Conservation (phyloP, 2,113 vertebrate genomes). For the Paedocypris sp. region DNA sequence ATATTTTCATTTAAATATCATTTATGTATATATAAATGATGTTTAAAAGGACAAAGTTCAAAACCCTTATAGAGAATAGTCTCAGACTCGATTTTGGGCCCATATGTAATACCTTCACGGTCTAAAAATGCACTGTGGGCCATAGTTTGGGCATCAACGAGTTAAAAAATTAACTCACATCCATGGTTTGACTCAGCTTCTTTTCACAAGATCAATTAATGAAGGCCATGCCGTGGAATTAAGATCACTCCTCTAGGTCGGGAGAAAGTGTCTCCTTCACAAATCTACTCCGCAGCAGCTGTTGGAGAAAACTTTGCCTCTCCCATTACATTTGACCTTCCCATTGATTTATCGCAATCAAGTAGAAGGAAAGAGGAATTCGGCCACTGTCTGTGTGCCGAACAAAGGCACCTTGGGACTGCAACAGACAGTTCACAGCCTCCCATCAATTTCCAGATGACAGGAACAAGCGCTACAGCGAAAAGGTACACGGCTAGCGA, state of each 20-base stretch:
- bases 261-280: constrained; percentile 8
- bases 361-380: constrained; percentile 55
- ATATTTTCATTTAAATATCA: too few species aligned
- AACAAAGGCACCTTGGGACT: constrained; percentile 69
- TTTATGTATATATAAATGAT: too few species aligned
- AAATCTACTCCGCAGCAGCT: constrained; percentile 32
- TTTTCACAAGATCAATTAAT: constrained; percentile 40
- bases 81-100: too few species aligned
- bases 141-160: too few species aligned
- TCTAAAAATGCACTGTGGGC: too few species aligned
- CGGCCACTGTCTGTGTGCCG: constrained; percentile 45
- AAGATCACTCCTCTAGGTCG: constrained; percentile 36
- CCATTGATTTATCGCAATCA: constrained; percentile 67
- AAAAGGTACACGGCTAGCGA: constrained; percentile 41
- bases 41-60: too few species aligned
- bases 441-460: constrained; percentile 65
- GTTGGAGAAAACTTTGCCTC: constrained; percentile 48
- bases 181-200: neutral
- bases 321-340: constrained; percentile 54
- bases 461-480: constrained; percentile 53
- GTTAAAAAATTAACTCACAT: too few species aligned
- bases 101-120: too few species aligned
- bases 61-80: too few species aligned
- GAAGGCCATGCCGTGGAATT: constrained; percentile 49
- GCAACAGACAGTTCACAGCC: constrained; percentile 54